Evolutionary conservation across 2,797 vertebrate species (phyloP).

Genomic region (Galago senegalensis): DNA sequence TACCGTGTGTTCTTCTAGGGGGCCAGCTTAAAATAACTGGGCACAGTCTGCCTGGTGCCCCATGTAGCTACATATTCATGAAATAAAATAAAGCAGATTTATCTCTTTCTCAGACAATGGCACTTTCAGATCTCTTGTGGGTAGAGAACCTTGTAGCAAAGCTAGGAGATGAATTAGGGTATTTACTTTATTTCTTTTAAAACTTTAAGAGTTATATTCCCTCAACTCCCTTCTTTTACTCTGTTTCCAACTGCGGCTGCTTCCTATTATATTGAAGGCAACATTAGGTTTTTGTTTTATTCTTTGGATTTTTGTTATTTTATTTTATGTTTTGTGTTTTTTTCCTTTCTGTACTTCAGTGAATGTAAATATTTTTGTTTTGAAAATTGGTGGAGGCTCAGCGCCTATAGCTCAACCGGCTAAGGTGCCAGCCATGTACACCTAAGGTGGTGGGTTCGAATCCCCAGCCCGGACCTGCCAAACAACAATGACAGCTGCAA

Average conservation of each 20-base stretch:
- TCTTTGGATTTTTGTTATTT: slow-evolving; percentile 41
- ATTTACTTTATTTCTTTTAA: slow-evolving; percentile 60
- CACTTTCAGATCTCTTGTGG: slow-evolving; percentile 63
- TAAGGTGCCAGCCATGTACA: too few species aligned
- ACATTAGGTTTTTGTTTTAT: slow-evolving; percentile 37
- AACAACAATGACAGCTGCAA: too few species aligned
- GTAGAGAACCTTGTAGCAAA: slow-evolving; percentile 53
- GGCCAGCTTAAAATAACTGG: slow-evolving; percentile 68
- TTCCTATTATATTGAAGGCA: slow-evolving; percentile 34
- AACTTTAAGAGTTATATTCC: neutral
- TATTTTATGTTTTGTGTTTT: neutral
- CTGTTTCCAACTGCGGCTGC: neutral
- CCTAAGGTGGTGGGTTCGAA: too few species aligned
- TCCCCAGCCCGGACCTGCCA: too few species aligned
- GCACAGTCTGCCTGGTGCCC: slow-evolving; percentile 53
- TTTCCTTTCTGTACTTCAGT: neutral
- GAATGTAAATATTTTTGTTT: slow-evolving; percentile 38
- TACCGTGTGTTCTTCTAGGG: slow-evolving; percentile 32
- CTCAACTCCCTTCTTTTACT: neutral
- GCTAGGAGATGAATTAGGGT: slow-evolving; percentile 53
- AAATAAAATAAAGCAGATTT: slow-evolving; percentile 70
- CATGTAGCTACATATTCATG: slow-evolving; percentile 65
- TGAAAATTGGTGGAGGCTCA: neutral
- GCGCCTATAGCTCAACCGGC: too few species aligned
- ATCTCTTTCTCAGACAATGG: slow-evolving; percentile 48